phyloP scores from a whole-genome alignment of 2,797 vertebrate genomes.

The Leuciscus waleckii region DNA sequence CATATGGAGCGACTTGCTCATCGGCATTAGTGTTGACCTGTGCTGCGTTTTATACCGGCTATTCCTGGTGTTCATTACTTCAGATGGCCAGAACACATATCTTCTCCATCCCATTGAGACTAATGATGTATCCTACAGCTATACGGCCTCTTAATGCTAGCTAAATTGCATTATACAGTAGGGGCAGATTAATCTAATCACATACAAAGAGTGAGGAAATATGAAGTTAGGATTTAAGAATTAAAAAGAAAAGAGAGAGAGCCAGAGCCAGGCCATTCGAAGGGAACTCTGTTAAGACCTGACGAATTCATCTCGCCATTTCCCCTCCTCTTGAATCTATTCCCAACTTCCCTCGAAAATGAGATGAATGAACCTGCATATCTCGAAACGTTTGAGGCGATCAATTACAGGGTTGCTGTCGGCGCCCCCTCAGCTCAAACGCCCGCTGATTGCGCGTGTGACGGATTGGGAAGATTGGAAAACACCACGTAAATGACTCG shows the following conservation, averaged over 20 bases:
- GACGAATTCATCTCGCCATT: neutral
- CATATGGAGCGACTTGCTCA: constrained; percentile 21
- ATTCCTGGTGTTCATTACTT: constrained; percentile 39
- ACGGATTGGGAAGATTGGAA: constrained; percentile 43
- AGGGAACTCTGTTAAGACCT: neutral
- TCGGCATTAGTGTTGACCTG: constrained; percentile 13
- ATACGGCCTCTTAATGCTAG: constrained; percentile 27
- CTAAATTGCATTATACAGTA: constrained; percentile 38
- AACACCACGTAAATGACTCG: constrained; percentile 22
- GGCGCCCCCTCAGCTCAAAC: constrained; percentile 19
- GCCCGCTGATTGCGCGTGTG: constrained; percentile 14
- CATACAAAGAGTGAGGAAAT: constrained; percentile 9
- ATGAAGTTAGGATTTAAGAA: neutral
- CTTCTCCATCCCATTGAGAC: constrained; percentile 10
- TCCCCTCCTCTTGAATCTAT: constrained; percentile 16
- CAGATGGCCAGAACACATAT: constrained; percentile 15
- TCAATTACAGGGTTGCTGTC: constrained; percentile 32
- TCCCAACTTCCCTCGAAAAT: constrained; percentile 27
- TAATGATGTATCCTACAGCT: constrained; percentile 41
- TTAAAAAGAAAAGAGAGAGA: neutral
- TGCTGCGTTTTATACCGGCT: neutral
- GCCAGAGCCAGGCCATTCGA: neutral
- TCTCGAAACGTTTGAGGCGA: constrained; percentile 37
- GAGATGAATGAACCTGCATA: constrained; percentile 50
- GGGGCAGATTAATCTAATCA: constrained; percentile 37